Evolutionary conservation across 37 sponge, comb jelly and placozoan species (phyloP), one percentile per base, ranked within the genome.

Genomic region (Axinella damicornis): DNA sequence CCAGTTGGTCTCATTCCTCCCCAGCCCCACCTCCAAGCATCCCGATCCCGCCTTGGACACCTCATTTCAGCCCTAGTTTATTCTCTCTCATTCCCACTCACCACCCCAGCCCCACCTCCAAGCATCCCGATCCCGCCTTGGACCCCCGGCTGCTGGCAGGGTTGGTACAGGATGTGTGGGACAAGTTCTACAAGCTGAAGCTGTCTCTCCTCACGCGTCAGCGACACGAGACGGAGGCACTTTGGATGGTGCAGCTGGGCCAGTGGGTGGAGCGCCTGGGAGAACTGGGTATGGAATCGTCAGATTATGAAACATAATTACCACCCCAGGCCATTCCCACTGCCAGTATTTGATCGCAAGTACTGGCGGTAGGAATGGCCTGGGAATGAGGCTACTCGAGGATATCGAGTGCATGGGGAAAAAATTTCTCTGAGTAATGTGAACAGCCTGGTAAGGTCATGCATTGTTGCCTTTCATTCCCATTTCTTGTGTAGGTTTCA

Each of bases 151-250:
- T 92, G 24, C 74, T 92, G 53, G 28, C 73, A 31, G 83, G 93
- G 21, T 83, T 78, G 63, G 77, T 92, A 1, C 79, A 72, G 37
- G 93, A 92, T 69, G 89, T 92, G 33, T 91, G 93, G 93, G 93
- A 92, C 85, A 92, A 84, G 81, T 88, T 80, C 38, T 65, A 76
- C n/a, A 37, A 56, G 30, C 66, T 78, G 24, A 79, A 61, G 2
- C 15, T 61, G 25, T 37, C 52, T 18, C 30, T 83, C 34, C 71
- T 77, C 46, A n/a, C 37, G 27, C 53, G 84, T 17, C 89, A 89
- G 62, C n/a, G 72, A 28, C 77, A 77, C 27, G 89, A 89, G 79
- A 73, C 71, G 34, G 89, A 89, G 79, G 61, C 84, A 5, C 40
- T 89, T 24, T 89, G 89, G 89, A 5, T 71, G 54, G 38, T 73